These are phyloP conservation scores for Falco berigora DNA, from an alignment of 2,797 vertebrate species.

Conservation along the genomic window DNA sequence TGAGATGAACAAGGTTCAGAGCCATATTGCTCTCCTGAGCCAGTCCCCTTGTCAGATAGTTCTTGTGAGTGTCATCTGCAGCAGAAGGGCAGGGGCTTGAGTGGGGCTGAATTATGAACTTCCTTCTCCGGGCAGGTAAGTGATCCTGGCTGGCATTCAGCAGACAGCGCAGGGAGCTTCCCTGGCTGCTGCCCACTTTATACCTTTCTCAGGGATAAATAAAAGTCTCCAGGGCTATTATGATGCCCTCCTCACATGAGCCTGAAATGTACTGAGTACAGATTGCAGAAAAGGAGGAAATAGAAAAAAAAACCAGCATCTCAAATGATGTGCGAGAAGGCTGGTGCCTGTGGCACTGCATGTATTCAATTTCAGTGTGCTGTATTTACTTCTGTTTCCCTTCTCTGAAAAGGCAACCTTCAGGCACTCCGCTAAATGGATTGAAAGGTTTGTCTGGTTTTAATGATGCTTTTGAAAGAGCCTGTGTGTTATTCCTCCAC, in stretches of 20 bases:
- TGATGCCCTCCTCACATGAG: not conserved
- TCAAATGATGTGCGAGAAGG: constrained; percentile 20
- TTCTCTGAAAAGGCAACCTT: constrained; percentile 25
- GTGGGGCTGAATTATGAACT: not conserved
- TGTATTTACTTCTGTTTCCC: constrained; percentile 54
- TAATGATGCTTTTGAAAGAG: not conserved
- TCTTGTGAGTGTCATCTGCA: not conserved
- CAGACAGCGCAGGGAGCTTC: not conserved
- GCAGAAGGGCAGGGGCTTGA: not conserved
- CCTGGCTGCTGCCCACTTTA: not conserved
- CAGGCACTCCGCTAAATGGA: constrained; percentile 30
- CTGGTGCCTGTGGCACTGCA: constrained; percentile 18
- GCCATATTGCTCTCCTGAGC: not conserved
- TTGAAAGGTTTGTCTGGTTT: constrained; percentile 36
- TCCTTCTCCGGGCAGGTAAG: not conserved
- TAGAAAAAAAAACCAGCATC: constrained; percentile 8
- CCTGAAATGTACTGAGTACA: not conserved
- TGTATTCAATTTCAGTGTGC: constrained; percentile 36
- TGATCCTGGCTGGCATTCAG: not conserved
- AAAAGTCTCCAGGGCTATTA: not conserved
- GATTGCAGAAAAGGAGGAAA: constrained; percentile 6
- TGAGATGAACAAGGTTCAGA: not conserved
- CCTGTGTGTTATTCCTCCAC: constrained; percentile 28
- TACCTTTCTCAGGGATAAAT: not conserved
- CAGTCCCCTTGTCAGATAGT: not conserved